These are phyloP conservation scores for Spinibarbus caldwelli DNA, from an alignment of 2,797 vertebrate species.

Conservation along the genomic window DNA sequence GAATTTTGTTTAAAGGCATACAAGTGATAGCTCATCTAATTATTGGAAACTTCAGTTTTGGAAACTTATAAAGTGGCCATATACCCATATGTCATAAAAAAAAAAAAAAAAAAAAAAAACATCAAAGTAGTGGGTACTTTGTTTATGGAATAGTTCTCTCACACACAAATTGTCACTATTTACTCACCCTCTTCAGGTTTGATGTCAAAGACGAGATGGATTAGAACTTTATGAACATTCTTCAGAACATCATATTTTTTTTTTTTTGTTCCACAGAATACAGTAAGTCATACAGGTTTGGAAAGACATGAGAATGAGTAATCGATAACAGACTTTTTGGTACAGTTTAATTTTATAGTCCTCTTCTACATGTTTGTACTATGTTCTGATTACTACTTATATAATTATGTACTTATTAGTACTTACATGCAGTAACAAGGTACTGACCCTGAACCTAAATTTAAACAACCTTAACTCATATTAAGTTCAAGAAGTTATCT, in stretches of 20 bases:
- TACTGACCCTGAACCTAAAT: background rate
- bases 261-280: background rate
- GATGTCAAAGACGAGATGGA: background rate
- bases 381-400: background rate
- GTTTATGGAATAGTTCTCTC: background rate
- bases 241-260: background rate
- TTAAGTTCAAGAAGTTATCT: background rate
- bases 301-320: background rate
- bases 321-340: background rate
- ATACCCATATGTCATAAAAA: background rate
- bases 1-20: background rate
- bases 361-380: background rate
- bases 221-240: no score
- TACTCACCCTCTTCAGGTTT: background rate
- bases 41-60: background rate
- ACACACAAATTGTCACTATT: background rate
- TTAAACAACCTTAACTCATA: background rate
- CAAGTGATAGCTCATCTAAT: background rate
- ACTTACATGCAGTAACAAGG: background rate
- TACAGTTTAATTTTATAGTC: background rate
- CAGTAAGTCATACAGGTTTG: background rate
- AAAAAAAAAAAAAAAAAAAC: no score
- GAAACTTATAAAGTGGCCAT: background rate
- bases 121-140: background rate
- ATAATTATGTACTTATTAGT: background rate